Evolutionary conservation across 1,140 invertebrate species (phyloP), one percentile per base, ranked within the genome.

Genomic region (Bombus waltoni): DNA sequence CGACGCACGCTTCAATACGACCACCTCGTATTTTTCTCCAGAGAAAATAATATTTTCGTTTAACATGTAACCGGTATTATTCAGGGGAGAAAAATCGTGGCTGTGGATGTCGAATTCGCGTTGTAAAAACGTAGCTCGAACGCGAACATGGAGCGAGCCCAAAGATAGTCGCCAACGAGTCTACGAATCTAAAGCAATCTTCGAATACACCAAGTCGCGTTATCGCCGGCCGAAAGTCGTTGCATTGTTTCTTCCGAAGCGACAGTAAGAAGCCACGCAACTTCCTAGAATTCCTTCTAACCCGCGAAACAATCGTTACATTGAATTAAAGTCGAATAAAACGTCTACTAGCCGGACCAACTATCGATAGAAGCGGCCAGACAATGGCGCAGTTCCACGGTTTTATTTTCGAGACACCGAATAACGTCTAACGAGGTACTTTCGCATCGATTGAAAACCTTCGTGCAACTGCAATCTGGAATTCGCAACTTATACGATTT

Each of bases 311-410:
- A 81, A 90, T 88, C 89, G 66, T 85, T 89, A 90, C 83, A 81
- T 88, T 88, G 89, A 90, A 90, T 90, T 90, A 90, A 90, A 88
- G 62, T 88, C 82, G 44, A 89, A 87, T 89, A 87, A 83, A 72
- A 77, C 57, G 38, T 25, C 62, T 28, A 62, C 22, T 35, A 59
- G 25, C 40, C 25, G n/a, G 32, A 32, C 42, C 25, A 44, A 44
- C 71, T 53, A 32, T 68, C 47, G 42, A 3, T 38, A 18, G 44
- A 35, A 47, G 6, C 35, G 28, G 40, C 77, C 83, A 80, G 71
- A 78, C 79, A 66, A 15, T 35, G 28, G 38, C 13, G 74, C 53
- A 75, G 44, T 66, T 79, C 47, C 65, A n/a, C 53, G 78, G 83
- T 44, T 86, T 89, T 78, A 79, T 86, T 89, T 66, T 59, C 40